Conservation (phyloP, 2,797 vertebrate species). For the Leptodactylus fallax region DNA sequence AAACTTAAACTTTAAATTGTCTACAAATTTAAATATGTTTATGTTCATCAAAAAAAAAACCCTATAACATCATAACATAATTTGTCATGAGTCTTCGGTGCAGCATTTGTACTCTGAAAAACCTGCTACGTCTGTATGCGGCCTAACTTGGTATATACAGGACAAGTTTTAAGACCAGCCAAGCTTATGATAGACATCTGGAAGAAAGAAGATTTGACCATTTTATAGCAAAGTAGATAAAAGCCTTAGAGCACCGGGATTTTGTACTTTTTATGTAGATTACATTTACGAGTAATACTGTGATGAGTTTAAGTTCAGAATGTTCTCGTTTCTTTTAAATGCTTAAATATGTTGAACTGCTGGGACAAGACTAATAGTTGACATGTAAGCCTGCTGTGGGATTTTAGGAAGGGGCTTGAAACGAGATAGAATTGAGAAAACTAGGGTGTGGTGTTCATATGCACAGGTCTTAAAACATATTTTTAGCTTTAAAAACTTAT, state of each 20-base stretch:
- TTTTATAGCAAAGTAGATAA: conserved; percentile 51
- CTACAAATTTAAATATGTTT: no score
- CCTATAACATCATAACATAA: neutral
- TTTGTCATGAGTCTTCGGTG: neutral
- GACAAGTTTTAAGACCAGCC: neutral
- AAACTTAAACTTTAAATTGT: no score
- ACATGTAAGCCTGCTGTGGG: conserved; percentile 44
- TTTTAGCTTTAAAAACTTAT: conserved; percentile 22
- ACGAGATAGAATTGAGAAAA: conserved; percentile 20
- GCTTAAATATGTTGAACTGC: conserved; percentile 55
- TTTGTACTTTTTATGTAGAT: conserved; percentile 48
- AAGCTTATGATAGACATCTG: conserved; percentile 43
- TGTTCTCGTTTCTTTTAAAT: conserved; percentile 52
- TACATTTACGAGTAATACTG: conserved; percentile 56
- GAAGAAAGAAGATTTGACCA: conserved; percentile 11
- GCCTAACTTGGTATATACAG: neutral
- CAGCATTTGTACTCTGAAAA: neutral
- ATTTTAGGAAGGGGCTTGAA: conserved; percentile 43
- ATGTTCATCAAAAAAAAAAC: neutral
- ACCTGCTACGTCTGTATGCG: neutral
- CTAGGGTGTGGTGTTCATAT: conserved; percentile 37
- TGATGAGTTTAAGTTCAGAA: conserved; percentile 51
- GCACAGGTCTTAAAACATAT: conserved; percentile 44
- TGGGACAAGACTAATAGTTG: conserved; percentile 37
- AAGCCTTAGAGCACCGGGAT: conserved; percentile 43